These are phyloP conservation scores for Popillia japonica DNA, from an alignment of 1,140 invertebrate genomes.

Conservation along the genomic window DNA sequence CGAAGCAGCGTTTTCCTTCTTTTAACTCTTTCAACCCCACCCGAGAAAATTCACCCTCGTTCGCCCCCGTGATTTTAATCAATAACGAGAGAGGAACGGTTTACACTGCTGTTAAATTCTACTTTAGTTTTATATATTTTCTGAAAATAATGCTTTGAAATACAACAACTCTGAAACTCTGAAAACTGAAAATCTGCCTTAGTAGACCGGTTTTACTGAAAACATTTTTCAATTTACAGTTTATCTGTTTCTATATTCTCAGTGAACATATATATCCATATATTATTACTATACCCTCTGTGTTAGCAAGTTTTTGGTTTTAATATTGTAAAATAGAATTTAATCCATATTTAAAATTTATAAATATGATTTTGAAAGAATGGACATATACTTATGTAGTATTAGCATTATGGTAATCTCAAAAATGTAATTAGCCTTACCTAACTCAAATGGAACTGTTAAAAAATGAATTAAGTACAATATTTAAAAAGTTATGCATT, in stretches of 20 bases:
- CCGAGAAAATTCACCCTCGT: conserved; percentile 34
- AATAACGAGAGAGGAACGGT: conserved; percentile 42
- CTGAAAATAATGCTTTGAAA: conserved; percentile 31
- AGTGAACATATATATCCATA: no score
- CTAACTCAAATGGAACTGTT: no score
- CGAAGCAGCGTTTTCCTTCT: conserved; percentile 40
- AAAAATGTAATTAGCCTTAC: no score
- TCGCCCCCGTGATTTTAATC: conserved; percentile 42
- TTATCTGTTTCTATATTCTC: conserved; percentile 1
- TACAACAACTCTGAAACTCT: not conserved
- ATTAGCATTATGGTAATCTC: no score
- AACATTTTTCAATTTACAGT: conserved; percentile 7
- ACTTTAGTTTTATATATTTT: conserved; percentile 37
- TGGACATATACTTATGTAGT: no score
- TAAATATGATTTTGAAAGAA: no score
- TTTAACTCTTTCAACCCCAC: conserved; percentile 46
- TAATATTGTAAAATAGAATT: no score
- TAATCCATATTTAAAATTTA: no score
- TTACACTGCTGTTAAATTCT: conserved; percentile 37
- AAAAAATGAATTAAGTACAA: no score
- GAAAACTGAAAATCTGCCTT: not conserved
- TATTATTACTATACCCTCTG: no score
- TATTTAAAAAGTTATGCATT: no score
- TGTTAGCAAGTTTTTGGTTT: no score
- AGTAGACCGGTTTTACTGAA: not conserved